Percentiles rank a stretch among this genome's conserved stretches.
phyloP scores from a whole-genome alignment of 2,888 invertebrate species.

The Lumbricus terrestris region DNA sequence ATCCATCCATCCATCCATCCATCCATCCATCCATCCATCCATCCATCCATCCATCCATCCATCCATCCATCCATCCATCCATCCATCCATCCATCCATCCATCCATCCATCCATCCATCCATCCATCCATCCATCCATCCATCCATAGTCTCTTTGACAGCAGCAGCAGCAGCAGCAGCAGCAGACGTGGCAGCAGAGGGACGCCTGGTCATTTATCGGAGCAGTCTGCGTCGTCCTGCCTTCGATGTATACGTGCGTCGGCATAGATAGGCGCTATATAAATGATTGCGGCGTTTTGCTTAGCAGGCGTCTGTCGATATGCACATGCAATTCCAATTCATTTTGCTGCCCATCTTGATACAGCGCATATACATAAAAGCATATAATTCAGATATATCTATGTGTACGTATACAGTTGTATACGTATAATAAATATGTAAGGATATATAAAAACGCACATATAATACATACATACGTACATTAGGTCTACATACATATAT shows the following conservation, averaged over 20 bases:
- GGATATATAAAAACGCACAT: too few relatives aligned
- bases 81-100: too few relatives aligned
- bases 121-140: not conserved
- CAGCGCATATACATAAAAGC: not conserved
- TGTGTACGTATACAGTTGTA: too few relatives aligned
- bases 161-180: not conserved
- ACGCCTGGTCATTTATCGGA: not conserved
- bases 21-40: too few relatives aligned
- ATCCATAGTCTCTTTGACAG: not conserved
- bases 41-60: too few relatives aligned
- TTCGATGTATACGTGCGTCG: not conserved
- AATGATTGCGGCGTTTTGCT: not conserved
- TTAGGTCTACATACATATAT: too few relatives aligned
- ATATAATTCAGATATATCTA: too few relatives aligned
- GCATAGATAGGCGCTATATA: not conserved
- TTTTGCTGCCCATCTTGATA: not conserved
- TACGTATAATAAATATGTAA: too few relatives aligned
- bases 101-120: too few relatives aligned
- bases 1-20: too few relatives aligned
- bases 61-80: too few relatives aligned
- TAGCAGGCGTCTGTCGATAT: not conserved
- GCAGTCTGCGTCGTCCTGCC: not conserved
- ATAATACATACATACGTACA: too few relatives aligned
- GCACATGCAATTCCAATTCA: not conserved
- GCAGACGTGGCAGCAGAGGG: not conserved